A percentile compares a stretch with the other conserved stretches of the same genome.
Evolutionary conservation across 2,888 invertebrate species (phyloP).

Genomic region (Beris chalybata): DNA sequence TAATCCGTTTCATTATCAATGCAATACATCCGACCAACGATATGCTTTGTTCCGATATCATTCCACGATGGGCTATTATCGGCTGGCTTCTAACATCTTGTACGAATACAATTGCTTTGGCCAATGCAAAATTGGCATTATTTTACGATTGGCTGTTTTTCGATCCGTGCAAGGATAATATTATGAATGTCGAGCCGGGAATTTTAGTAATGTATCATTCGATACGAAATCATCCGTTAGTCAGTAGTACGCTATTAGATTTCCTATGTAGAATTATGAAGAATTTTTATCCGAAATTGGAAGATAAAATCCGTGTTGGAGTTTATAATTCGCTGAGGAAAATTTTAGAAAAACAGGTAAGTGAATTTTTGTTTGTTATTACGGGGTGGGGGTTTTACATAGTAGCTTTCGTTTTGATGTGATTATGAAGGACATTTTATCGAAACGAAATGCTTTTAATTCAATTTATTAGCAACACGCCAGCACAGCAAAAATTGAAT

Average conservation of each 20-base stretch:
- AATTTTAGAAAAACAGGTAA: constrained; percentile 73
- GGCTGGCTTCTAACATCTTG: constrained; percentile 71
- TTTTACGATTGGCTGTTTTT: constrained; percentile 75
- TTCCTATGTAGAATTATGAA: constrained; percentile 68
- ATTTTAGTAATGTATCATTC: constrained; percentile 72
- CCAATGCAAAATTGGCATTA: constrained; percentile 68
- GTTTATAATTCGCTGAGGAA: constrained; percentile 55
- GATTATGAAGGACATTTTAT: no score
- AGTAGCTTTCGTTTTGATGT: no score
- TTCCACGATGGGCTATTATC: constrained; percentile 71
- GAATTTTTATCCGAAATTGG: constrained; percentile 52
- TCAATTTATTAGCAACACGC: no score
- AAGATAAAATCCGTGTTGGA: constrained; percentile 56
- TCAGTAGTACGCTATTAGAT: constrained; percentile 66
- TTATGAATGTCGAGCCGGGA: constrained; percentile 73
- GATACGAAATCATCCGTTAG: constrained; percentile 66
- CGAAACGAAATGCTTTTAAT: no score
- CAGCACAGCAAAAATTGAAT: background rate
- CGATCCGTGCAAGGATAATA: constrained; percentile 67
- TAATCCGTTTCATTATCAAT: constrained; percentile 70
- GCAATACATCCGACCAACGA: constrained; percentile 72
- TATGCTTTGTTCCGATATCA: constrained; percentile 68
- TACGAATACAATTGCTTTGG: constrained; percentile 66
- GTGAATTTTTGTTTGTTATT: background rate
- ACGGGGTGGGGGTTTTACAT: no score